phyloP scores from a whole-genome alignment of 2,797 vertebrate genomes.

The Myripristis jacobus region DNA sequence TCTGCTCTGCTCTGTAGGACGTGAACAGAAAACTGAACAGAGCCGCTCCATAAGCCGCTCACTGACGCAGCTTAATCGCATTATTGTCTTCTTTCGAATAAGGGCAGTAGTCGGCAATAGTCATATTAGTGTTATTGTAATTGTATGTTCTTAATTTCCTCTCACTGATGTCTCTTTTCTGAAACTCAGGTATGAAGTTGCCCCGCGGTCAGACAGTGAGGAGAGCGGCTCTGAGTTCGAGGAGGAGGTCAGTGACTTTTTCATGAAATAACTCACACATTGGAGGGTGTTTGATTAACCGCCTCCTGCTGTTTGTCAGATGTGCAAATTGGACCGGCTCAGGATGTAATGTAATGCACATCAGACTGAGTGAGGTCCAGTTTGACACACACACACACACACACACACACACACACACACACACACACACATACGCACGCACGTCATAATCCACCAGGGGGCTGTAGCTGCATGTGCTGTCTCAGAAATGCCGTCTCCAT shows the following conservation, averaged over 20 bases:
- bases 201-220: constrained; percentile 96
- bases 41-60: no score
- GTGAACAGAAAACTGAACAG: no score
- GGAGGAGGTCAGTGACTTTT: constrained; percentile 89
- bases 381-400: not conserved
- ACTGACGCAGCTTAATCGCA: no score
- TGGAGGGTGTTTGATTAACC: not conserved
- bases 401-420: not conserved
- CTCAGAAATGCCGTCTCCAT: not conserved
- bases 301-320: not conserved
- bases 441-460: constrained; percentile 51
- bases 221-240: constrained; percentile 96
- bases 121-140: not conserved
- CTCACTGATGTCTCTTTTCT: not conserved
- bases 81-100: no score
- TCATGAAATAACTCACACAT: constrained; percentile 9
- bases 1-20: no score
- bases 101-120: no score
- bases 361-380: not conserved
- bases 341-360: not conserved
- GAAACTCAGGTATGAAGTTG: constrained; percentile 92
- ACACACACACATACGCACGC: not conserved
- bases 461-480: constrained; percentile 30
- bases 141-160: constrained; percentile 1
- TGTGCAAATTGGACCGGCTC: not conserved